Conservation (phyloP, 2,797 vertebrate species). For the Amblyopsis hoosieri region DNA sequence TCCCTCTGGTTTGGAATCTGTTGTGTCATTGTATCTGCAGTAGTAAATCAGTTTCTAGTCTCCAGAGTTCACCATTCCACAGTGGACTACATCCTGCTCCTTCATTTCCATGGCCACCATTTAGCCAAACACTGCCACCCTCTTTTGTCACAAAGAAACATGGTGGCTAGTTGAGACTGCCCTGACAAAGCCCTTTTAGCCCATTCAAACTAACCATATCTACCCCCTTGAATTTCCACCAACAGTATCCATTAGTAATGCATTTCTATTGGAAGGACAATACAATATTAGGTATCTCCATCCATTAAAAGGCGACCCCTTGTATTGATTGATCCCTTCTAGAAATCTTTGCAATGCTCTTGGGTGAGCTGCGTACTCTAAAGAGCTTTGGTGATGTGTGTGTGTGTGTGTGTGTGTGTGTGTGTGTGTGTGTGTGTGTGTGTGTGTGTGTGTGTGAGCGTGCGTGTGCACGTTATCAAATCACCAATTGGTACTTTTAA, state of each 20-base stretch:
- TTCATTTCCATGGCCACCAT: conserved; percentile 70
- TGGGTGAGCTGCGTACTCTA: conserved; percentile 28
- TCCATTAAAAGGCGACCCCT: conserved; percentile 16
- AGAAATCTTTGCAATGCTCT: conserved; percentile 28
- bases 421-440: no score
- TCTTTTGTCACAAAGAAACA: conserved; percentile 27
- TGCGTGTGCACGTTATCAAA: neutral
- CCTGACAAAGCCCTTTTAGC: conserved; percentile 18
- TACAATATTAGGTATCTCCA: conserved; percentile 31
- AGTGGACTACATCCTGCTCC: conserved; percentile 66
- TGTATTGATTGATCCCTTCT: conserved; percentile 36
- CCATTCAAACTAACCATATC: conserved; percentile 43
- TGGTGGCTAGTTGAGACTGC: conserved; percentile 36
- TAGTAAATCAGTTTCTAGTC: conserved; percentile 42
- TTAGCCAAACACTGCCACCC: conserved; percentile 50
- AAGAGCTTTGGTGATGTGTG: conserved; percentile 10
- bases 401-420: neutral
- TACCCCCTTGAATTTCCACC: conserved; percentile 39
- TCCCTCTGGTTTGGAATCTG: conserved; percentile 32
- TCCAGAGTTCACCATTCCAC: conserved; percentile 66
- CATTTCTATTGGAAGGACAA: conserved; percentile 57
- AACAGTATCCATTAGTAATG: conserved; percentile 44
- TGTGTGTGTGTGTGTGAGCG: no score
- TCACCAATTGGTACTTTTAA: neutral
- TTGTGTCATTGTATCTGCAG: conserved; percentile 63